phyloP scores from a whole-genome alignment of 2,797 vertebrate species.

The Enoplosus armatus region DNA sequence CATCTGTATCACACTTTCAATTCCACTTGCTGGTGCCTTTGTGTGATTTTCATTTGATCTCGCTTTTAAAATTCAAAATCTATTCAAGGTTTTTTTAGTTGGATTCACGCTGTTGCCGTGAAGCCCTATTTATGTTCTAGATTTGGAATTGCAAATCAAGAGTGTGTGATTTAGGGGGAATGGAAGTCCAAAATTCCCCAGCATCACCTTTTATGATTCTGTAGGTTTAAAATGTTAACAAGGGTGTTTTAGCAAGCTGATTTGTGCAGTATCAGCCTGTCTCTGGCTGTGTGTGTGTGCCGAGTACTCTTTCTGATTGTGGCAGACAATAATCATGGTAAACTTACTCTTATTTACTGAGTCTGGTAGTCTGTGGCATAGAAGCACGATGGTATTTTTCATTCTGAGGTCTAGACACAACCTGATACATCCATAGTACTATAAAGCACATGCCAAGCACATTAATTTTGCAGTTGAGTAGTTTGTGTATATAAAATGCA shows the following conservation, averaged over 20 bases:
- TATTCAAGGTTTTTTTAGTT: slow-evolving; percentile 87
- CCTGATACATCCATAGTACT: neutral
- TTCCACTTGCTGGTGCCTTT: slow-evolving; percentile 89
- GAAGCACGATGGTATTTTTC: neutral
- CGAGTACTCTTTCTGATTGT: slow-evolving; percentile 38
- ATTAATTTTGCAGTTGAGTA: neutral
- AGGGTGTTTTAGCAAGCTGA: slow-evolving; percentile 81
- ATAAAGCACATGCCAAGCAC: neutral
- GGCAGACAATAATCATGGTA: slow-evolving; percentile 56
- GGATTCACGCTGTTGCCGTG: slow-evolving; percentile 83
- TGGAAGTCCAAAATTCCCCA: slow-evolving; percentile 78
- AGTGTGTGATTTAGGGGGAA: slow-evolving; percentile 78
- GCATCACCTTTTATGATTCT: slow-evolving; percentile 81
- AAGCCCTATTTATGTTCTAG: slow-evolving; percentile 84
- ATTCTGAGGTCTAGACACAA: slow-evolving; percentile 57
- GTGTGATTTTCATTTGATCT: slow-evolving; percentile 90
- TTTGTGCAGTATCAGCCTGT: slow-evolving; percentile 76
- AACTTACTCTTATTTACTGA: slow-evolving; percentile 50
- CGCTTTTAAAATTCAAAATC: slow-evolving; percentile 90
- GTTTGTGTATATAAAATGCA: neutral
- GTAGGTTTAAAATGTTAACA: slow-evolving; percentile 88
- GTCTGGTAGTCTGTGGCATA: slow-evolving; percentile 3
- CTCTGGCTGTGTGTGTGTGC: slow-evolving; percentile 28
- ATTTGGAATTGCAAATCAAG: slow-evolving; percentile 86
- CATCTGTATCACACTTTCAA: slow-evolving; percentile 90